A percentile compares a stretch with the other conserved stretches of the same genome.
These are phyloP conservation scores for Eulemur rubriventer DNA, from an alignment of 2,797 vertebrate genomes.

Conservation along the genomic window DNA sequence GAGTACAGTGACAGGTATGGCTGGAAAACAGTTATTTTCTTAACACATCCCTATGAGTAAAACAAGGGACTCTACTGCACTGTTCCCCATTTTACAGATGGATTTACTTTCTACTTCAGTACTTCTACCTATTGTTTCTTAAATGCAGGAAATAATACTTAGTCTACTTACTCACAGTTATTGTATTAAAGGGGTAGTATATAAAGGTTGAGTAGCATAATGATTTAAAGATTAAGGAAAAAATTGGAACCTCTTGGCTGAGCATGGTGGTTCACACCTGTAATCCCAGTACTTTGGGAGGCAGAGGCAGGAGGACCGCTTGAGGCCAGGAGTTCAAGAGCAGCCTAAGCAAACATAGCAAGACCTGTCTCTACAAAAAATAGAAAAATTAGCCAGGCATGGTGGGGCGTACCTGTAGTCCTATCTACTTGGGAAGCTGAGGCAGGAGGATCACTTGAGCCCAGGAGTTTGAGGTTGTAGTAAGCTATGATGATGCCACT, in stretches of 20 bases:
- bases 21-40: not conserved
- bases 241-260: not conserved
- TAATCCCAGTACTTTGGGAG: not conserved
- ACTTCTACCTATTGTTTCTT: not conserved
- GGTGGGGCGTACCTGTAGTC: not conserved
- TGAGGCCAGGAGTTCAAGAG: not conserved
- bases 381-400: not conserved
- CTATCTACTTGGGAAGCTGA: not conserved
- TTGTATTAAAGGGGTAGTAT: not conserved
- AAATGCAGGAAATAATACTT: conserved; percentile 27
- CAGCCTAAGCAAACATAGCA: not conserved
- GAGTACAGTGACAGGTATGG: not conserved
- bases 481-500: not conserved
- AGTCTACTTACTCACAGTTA: not conserved
- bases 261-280: not conserved
- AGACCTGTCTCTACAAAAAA: not conserved
- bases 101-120: conserved; percentile 14
- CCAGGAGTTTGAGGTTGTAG: not conserved
- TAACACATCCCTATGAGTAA: not conserved
- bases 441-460: not conserved
- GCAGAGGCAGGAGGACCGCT: not conserved
- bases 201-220: not conserved
- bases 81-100: not conserved
- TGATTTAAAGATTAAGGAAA: conserved; percentile 13
- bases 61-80: not conserved